Evolutionary conservation across 2,113 vertebrate species (phyloP).

Genomic region (Capreolus pygargus): DNA sequence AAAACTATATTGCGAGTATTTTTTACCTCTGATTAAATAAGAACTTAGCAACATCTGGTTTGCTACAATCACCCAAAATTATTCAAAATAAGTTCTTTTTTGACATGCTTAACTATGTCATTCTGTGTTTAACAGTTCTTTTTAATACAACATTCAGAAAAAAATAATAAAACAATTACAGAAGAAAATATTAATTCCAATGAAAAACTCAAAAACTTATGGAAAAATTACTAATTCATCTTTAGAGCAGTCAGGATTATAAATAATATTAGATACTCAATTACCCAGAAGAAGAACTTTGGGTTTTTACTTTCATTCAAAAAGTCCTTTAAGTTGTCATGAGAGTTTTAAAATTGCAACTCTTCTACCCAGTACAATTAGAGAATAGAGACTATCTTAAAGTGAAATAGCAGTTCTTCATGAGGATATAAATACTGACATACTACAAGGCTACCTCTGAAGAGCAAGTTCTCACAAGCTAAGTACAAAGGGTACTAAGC

Average conservation of each 20-base stretch:
- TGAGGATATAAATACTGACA: not conserved
- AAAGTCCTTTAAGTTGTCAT: not conserved
- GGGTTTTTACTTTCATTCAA: not conserved
- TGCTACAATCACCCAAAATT: constrained; percentile 62
- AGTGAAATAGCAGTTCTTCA: constrained; percentile 8
- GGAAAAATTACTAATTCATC: not conserved
- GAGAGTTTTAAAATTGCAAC: constrained; percentile 18
- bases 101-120: constrained; percentile 42
- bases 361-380: not conserved
- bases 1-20: constrained; percentile 66
- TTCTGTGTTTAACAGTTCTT: constrained; percentile 44
- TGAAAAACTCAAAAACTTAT: not conserved
- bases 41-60: constrained; percentile 70
- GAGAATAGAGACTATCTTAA: not conserved
- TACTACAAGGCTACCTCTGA: not conserved
- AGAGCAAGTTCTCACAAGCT: constrained; percentile 3
- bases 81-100: constrained; percentile 50
- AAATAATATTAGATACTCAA: constrained; percentile 10
- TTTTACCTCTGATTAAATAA: constrained; percentile 71
- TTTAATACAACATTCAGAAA: not conserved
- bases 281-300: not conserved
- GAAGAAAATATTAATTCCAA: not conserved
- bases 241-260: not conserved
- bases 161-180: constrained; percentile 2
- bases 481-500: not conserved